A percentile compares a stretch with the other conserved stretches of the same genome.
Conservation (phyloP, 1,140 invertebrate genomes). For the Zaprionus nigranus region DNA sequence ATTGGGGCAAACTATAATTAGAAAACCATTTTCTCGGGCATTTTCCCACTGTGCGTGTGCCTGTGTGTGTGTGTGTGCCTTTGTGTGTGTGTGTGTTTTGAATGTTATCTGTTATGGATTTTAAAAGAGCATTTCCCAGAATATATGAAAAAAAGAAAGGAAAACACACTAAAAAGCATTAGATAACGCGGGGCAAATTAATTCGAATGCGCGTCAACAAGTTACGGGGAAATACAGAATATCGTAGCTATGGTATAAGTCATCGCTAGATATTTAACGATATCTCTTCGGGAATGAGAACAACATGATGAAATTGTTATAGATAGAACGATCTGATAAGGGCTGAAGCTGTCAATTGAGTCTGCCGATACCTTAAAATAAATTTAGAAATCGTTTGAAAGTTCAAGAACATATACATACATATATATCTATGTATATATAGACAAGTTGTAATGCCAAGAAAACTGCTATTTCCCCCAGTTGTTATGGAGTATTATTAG, state of each 20-base stretch:
- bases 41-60: slow-evolving; percentile 31
- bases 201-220: slow-evolving; percentile 10
- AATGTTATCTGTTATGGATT: slow-evolving; percentile 36
- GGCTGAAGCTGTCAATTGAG: background rate
- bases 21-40: slow-evolving; percentile 45
- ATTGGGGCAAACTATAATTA: slow-evolving; percentile 56
- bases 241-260: background rate
- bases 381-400: background rate
- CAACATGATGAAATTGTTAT: background rate
- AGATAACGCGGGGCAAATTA: slow-evolving; percentile 3
- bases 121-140: slow-evolving; percentile 31
- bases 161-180: slow-evolving; percentile 3
- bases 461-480: no score
- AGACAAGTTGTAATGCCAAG: background rate
- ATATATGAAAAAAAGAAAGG: slow-evolving; percentile 14
- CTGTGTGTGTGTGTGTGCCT: slow-evolving; percentile 7
- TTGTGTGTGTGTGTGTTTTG: slow-evolving; percentile 7
- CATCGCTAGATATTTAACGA: background rate
- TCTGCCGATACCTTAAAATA: background rate
- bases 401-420: background rate
- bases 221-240: slow-evolving; percentile 5
- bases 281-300: background rate
- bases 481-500: background rate
- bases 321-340: background rate
- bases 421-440: background rate